phyloP scores from a whole-genome alignment of 2,113 vertebrate genomes.

The Brienomyrus longianalis region DNA sequence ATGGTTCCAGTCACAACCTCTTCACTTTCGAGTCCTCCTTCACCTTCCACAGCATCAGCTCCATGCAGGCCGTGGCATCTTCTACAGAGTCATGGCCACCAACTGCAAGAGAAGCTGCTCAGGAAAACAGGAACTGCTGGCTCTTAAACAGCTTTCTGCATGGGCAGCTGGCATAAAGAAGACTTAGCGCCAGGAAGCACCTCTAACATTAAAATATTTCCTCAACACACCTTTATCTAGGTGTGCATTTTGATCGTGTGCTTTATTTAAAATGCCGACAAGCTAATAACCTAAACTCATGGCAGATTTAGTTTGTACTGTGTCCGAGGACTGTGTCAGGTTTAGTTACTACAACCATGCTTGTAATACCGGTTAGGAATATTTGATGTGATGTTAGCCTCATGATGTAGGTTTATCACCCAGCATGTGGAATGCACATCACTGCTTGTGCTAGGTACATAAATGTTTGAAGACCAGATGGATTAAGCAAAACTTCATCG shows the following conservation, averaged over 20 bases:
- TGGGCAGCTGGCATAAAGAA: neutral
- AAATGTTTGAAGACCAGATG: neutral
- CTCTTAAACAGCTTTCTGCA: neutral
- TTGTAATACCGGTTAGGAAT: neutral
- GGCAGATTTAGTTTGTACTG: neutral
- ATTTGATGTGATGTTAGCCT: neutral
- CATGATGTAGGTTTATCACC: neutral
- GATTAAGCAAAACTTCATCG: neutral
- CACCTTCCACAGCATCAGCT: conserved; percentile 69
- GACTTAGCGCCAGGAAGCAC: neutral
- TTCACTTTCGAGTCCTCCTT: conserved; percentile 64
- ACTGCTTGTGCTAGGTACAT: neutral
- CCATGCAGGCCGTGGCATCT: conserved; percentile 67
- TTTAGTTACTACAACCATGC: neutral
- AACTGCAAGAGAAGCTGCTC: conserved; percentile 41
- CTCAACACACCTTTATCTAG: neutral
- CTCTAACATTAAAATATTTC: neutral
- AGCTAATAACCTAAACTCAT: neutral
- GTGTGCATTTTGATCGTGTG: neutral
- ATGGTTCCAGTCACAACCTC: conserved; percentile 41
- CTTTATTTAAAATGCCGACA: neutral
- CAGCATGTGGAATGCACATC: neutral
- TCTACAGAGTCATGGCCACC: conserved; percentile 63
- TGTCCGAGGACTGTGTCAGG: neutral
- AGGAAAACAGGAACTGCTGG: neutral